Evolutionary conservation across 2,888 invertebrate genomes (phyloP), one percentile per base, ranked within the genome.

Genomic region (Phyllotreta cruciferae): DNA sequence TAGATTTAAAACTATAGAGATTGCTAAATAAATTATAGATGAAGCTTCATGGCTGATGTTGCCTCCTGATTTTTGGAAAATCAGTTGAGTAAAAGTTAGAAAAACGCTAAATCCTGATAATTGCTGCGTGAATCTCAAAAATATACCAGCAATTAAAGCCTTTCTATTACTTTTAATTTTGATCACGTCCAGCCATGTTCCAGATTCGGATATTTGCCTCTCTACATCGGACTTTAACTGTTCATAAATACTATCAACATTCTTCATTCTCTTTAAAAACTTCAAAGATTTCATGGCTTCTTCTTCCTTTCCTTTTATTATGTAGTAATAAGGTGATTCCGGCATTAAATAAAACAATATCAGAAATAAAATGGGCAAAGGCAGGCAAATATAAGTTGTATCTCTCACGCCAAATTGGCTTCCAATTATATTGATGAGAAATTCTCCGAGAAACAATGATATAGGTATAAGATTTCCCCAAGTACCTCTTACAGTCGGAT

Each of bases 301-400:
- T 4, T 71, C 70, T 6, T 63, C 24, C 34, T 70, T 63, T 1
- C 66, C 69, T 56, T 73, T 73, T 68, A 72, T 75, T 6, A 76
- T 58, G n/a, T 68, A 69, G 54, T 66, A 76, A 53, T 77, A 77
- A 0, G 77, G 78, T 4, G 73, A 70, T 81, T 90, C 90, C n/a
- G 90, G 90, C 74, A 89, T 81, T 73, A 85, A 85, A 45, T 77
- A 8, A 77, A 88, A 85, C 14, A 83, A 79, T 11, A 86, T 56
- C 35, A 87, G 77, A 72, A 87, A 85, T 42, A 85, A 71, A 44
- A 87, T 77, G 6, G 88, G 86, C 60, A 87, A 80, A 66, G 84
- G 76, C 70, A 86, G 79, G 74, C 86, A 87, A 76, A 86, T 82
- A 56, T 80, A 80, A 60, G 85, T 85, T 67, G 86, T 80, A 34